phyloP scores from a whole-genome alignment of 53 echinoderm and acorn worm genomes.

The Patiria pectinifera region DNA sequence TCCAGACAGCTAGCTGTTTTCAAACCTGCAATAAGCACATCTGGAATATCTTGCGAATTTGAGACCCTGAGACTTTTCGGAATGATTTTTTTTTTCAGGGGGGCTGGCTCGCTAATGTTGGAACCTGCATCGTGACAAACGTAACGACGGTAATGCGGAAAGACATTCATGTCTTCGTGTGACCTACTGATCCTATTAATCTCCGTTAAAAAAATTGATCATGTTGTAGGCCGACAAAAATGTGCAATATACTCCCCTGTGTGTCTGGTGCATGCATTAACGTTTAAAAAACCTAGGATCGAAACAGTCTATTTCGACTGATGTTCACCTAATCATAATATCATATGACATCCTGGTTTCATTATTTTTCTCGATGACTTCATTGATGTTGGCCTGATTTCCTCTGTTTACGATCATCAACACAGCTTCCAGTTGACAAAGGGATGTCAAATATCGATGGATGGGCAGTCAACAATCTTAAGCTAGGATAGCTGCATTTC shows the following conservation, averaged over 20 bases:
- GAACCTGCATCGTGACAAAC: background rate
- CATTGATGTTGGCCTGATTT: background rate
- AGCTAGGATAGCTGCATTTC: background rate
- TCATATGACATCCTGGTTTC: background rate
- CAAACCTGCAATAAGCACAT: background rate
- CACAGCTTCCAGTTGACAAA: background rate
- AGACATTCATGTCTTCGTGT: slow-evolving; percentile 17
- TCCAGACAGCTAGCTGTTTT: background rate
- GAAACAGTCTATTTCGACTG: background rate
- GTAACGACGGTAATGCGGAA: background rate
- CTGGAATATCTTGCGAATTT: slow-evolving; percentile 30
- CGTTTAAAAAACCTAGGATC: background rate
- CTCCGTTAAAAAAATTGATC: background rate
- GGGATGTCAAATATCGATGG: background rate
- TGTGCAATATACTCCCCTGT: background rate
- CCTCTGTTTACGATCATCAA: background rate
- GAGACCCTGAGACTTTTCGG: background rate
- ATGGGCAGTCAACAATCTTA: background rate
- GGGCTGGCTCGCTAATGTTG: background rate
- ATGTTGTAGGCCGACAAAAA: background rate
- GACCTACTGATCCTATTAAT: background rate
- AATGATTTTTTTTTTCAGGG: background rate
- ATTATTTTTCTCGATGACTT: background rate
- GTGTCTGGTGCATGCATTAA: background rate
- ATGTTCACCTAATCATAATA: background rate